Percentiles rank a stretch among this genome's conserved stretches.
These are phyloP conservation scores for Notarius quadriscutis DNA, from an alignment of 2,113 vertebrate genomes.

Conservation along the genomic window DNA sequence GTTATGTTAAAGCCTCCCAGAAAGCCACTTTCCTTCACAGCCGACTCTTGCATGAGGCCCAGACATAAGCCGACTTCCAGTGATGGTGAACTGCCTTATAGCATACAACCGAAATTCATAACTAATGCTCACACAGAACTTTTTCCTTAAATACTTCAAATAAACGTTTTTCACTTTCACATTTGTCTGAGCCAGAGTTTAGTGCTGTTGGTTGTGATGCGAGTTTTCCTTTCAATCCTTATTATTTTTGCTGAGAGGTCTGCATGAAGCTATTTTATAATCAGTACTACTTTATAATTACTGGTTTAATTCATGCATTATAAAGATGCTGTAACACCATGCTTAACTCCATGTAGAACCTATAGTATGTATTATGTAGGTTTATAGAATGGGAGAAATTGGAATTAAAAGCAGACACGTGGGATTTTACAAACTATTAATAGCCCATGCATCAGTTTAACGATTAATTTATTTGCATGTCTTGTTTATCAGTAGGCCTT, in stretches of 20 bases:
- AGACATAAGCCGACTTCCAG: background rate
- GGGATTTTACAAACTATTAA: conserved; percentile 18
- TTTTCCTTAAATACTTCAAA: background rate
- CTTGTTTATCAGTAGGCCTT: conserved; percentile 15
- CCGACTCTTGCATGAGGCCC: background rate
- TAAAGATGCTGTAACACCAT: background rate
- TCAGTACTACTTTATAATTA: background rate
- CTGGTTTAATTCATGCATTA: background rate
- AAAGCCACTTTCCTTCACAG: background rate
- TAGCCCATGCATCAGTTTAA: background rate
- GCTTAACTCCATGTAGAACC: background rate
- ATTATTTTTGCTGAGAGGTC: background rate
- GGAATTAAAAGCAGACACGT: conserved; percentile 8
- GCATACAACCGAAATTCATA: background rate
- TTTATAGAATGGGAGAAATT: background rate
- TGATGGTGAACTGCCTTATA: background rate
- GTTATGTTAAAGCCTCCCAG: background rate
- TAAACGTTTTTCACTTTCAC: background rate
- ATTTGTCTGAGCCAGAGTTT: background rate
- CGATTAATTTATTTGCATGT: conserved; percentile 23
- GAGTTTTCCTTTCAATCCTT: background rate
- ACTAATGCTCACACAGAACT: background rate
- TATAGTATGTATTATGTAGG: background rate
- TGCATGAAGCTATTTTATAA: background rate
- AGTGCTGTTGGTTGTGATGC: background rate